Evolutionary conservation across 1,140 invertebrate species (phyloP).

Genomic region (Nephila pilipes): DNA sequence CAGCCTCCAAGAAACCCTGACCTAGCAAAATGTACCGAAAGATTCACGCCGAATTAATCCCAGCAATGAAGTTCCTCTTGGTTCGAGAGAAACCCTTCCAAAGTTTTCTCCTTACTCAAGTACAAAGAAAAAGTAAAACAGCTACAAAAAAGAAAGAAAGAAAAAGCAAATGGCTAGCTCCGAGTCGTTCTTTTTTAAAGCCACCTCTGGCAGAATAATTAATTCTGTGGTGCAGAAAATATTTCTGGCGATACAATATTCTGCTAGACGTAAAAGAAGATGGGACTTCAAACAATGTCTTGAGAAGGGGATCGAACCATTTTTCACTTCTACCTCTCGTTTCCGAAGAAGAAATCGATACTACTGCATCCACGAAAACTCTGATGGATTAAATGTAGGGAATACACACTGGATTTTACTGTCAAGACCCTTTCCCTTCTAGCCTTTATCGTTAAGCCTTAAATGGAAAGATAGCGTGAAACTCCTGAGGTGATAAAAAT

Average conservation of each 20-base stretch:
- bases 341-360: neutral
- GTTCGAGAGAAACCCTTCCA: neutral
- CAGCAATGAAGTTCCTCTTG: neutral
- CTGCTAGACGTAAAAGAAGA: neutral
- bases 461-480: neutral
- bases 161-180: neutral
- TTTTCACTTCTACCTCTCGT: neutral
- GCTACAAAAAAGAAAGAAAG: neutral
- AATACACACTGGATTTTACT: neutral
- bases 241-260: neutral
- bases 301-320: neutral
- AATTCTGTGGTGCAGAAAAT: conserved; percentile 1
- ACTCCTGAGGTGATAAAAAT: neutral
- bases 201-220: neutral
- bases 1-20: neutral
- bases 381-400: neutral
- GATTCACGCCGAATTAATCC: neutral
- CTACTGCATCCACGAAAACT: neutral
- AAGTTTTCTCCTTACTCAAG: neutral
- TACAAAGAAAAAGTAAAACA: neutral
- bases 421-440: neutral
- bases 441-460: neutral
- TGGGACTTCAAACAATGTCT: neutral
- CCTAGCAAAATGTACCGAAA: neutral
- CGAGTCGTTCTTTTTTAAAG: neutral